A percentile compares a stretch with the other conserved stretches of the same genome.
Conservation (phyloP, 1,140 invertebrate species). For the Andrena cerasifolii region DNA sequence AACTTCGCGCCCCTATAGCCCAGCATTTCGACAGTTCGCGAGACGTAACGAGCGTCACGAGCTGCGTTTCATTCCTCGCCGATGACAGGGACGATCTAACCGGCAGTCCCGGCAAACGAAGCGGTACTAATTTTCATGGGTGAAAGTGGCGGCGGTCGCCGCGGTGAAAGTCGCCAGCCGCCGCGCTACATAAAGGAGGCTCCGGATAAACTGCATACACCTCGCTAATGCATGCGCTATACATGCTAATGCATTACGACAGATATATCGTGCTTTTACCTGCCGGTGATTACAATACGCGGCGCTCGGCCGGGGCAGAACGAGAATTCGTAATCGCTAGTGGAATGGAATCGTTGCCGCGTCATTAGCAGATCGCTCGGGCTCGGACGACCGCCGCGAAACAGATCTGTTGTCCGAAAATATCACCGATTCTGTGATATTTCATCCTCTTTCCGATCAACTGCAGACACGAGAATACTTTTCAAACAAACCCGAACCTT, state of each 20-base stretch:
- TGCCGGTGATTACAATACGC: background rate
- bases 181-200: slow-evolving; percentile 45
- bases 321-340: slow-evolving; percentile 4
- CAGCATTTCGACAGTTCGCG: too few species aligned
- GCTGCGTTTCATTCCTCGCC: too few species aligned
- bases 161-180: slow-evolving; percentile 66
- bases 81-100: background rate
- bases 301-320: background rate
- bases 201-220: slow-evolving; percentile 33
- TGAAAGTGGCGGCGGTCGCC: slow-evolving; percentile 65
- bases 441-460: too few species aligned
- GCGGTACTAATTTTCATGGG: slow-evolving; percentile 61
- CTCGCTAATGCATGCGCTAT: slow-evolving; percentile 27
- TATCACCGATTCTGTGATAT: too few species aligned
- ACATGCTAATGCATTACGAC: slow-evolving; percentile 39
- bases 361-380: background rate
- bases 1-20: too few species aligned
- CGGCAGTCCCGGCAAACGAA: slow-evolving; percentile 25
- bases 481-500: too few species aligned
- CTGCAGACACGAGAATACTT: too few species aligned
- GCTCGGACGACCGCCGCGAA: background rate
- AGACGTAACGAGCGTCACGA: background rate
- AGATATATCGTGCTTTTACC: slow-evolving; percentile 33
- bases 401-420: too few species aligned
- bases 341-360: background rate